These are phyloP conservation scores for Carterocephalus palaemon DNA, from an alignment of 2,888 invertebrate species.

Conservation along the genomic window DNA sequence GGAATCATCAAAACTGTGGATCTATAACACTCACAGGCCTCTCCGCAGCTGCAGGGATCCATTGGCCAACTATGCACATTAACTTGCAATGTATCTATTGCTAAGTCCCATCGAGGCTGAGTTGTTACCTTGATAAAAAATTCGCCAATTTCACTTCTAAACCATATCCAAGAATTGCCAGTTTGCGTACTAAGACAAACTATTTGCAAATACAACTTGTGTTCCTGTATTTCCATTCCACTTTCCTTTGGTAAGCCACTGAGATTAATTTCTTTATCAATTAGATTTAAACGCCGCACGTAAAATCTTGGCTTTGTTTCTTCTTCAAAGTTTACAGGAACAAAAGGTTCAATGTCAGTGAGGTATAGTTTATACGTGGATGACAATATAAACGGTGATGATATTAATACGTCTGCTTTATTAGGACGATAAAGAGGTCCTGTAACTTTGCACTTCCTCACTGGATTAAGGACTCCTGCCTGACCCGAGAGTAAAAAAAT, in stretches of 20 bases:
- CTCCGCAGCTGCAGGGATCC: constrained; percentile 64
- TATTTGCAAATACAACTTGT: constrained; percentile 59
- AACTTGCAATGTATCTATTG: constrained; percentile 57
- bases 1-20: constrained; percentile 58
- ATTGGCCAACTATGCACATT: constrained; percentile 58
- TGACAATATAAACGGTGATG: constrained; percentile 52
- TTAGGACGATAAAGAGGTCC: constrained; percentile 62
- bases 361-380: constrained; percentile 47
- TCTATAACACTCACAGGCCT: constrained; percentile 64
- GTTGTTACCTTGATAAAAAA: constrained; percentile 64
- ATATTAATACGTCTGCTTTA: constrained; percentile 58
- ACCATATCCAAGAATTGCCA: constrained; percentile 67
- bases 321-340: constrained; percentile 51
- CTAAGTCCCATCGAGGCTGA: constrained; percentile 64
- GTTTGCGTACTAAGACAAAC: constrained; percentile 61
- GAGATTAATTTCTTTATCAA: constrained; percentile 56
- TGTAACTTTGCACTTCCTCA: constrained; percentile 62
- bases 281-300: constrained; percentile 54
- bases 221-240: constrained; percentile 47
- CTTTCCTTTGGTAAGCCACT: constrained; percentile 51
- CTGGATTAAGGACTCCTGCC: constrained; percentile 51
- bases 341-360: constrained; percentile 58
- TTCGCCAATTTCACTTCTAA: constrained; percentile 58
- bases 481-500: constrained; percentile 55
- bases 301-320: constrained; percentile 47